Evolutionary conservation across 2,797 vertebrate genomes (phyloP), one percentile per base, ranked within the genome.

Genomic region (Eidolon dupreanum): DNA sequence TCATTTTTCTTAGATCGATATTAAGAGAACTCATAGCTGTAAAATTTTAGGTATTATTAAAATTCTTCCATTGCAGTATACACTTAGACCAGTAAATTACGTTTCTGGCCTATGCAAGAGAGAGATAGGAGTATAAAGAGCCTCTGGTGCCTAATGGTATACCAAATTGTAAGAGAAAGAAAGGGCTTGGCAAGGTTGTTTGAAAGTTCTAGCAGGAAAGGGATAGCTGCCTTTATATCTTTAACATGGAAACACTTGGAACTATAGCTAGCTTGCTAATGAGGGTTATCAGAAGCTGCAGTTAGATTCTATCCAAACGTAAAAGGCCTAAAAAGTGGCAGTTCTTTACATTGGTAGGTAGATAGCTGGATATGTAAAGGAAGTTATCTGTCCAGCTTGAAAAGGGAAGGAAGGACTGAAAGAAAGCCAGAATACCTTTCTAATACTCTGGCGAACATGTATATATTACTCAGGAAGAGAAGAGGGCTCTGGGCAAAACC

Each of bases 81-180:
- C 11, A 46, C 17, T 33, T 66, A 88, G 36, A 78, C 11, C 8
- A 73, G 57, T 49, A 85, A 87, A 82, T 88, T 70, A 20, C 74
- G 20, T 65, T 83, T n/a, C 82, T 92, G 6, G 17, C 88, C 71
- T 55, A 89, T 89, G 49, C 33, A 81, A 4, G n/a, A 84, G 17
- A 95, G 13, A 89, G 11, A 19, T 43, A 73, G 31, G 68, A 81
- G 77, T 10, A 77, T 85, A 12, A 83, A 88, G 61, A 26, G 33
- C 11, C 90, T 77, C 22, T 61, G 36, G 17, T 57, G 17, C 11
- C 90, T 81, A 31, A 81, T 75, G 87, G 83, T 71, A 36, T 6
- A 41, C 28, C 86, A 55, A 70, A 68, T 49, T 74, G 90, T 85
- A 41, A 88, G 94, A 90, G 43, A 8, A 90, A 90, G 79, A 82